A percentile compares a stretch with the other conserved stretches of the same genome.
These are phyloP conservation scores for Zingel zingel DNA, from an alignment of 2,113 vertebrate species.

Conservation along the genomic window DNA sequence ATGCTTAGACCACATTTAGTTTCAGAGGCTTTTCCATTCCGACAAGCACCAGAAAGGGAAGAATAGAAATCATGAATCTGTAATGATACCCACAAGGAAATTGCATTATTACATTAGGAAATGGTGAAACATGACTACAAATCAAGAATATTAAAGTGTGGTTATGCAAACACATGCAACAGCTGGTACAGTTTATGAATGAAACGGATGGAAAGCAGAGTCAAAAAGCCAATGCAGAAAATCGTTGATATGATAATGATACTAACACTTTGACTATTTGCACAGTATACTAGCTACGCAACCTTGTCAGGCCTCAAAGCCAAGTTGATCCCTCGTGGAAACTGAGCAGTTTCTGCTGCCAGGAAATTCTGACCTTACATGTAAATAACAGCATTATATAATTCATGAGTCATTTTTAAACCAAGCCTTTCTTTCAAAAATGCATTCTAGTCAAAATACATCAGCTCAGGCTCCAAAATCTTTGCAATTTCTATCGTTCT, in stretches of 20 bases:
- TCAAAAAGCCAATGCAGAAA: background rate
- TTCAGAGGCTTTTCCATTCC: slow-evolving; percentile 6
- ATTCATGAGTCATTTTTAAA: slow-evolving; percentile 18
- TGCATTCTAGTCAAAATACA: background rate
- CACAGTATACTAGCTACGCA: background rate
- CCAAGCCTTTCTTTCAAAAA: background rate
- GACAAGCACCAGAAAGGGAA: background rate
- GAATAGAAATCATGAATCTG: background rate
- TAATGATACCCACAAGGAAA: background rate
- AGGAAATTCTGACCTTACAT: background rate
- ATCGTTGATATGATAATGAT: background rate
- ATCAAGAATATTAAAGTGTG: background rate
- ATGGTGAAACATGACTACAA: background rate
- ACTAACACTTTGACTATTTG: background rate
- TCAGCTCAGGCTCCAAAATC: background rate
- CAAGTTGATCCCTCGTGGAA: slow-evolving; percentile 2
- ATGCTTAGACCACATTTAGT: background rate
- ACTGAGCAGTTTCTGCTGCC: background rate
- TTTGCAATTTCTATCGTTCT: background rate
- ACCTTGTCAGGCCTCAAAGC: slow-evolving; percentile 12
- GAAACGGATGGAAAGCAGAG: background rate
- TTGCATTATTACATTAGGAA: background rate
- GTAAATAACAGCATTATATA: slow-evolving; percentile 13
- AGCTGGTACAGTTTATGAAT: background rate
- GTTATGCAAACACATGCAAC: background rate